Base-by-base conservation (phyloP, 23 tunicate species). In the Phallusia fumigata region DNA sequence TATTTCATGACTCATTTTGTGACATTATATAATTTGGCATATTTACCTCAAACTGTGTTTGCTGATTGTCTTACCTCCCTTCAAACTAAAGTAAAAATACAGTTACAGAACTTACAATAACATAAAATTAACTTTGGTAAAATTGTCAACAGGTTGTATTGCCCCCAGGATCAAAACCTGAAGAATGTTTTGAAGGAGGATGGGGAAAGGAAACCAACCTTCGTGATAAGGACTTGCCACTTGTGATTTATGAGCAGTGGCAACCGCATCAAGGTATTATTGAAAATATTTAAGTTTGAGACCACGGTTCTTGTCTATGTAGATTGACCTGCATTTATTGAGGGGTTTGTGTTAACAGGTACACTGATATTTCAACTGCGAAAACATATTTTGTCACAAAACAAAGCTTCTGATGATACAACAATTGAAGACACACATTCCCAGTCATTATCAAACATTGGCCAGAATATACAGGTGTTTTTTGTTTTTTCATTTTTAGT, bases 111-210 rank as follows among this genome's bases (percentile, higher is more conserved):
- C n/a, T n/a, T n/a, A n/a, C n/a, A n/a, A n/a, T n/a, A n/a, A n/a
- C n/a, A n/a, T n/a, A n/a, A n/a, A n/a, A n/a, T 40, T 40, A 3
- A 75, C 5, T 75, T 22, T 8, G 10, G 6, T 31, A 31, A 32
- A 75, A 32, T 10, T 73, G 36, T 36, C 65, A 33, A 15, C 49
- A 93, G 98, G 84, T 89, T 64, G 94, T 94, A 35, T 53, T 89
- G n/a, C 98, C 98, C 31, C 98, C 98, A 30, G 92, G 92, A 22
- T 89, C 98, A 19, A 85, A 89, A 45, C 98, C 98, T 13, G 98
- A 94, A 73, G 94, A 94, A 75, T 85, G 89, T 75, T 83, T 89
- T 24, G 88, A 86, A 19, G 94, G 90, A 0, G 94, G 94, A 22
- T 94, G 98, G 98, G 94, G 94, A 0, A 85, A 79, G 47, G 94